Evolutionary conservation across 2,888 invertebrate species (phyloP).

Genomic region (Sabatieria punctata): DNA sequence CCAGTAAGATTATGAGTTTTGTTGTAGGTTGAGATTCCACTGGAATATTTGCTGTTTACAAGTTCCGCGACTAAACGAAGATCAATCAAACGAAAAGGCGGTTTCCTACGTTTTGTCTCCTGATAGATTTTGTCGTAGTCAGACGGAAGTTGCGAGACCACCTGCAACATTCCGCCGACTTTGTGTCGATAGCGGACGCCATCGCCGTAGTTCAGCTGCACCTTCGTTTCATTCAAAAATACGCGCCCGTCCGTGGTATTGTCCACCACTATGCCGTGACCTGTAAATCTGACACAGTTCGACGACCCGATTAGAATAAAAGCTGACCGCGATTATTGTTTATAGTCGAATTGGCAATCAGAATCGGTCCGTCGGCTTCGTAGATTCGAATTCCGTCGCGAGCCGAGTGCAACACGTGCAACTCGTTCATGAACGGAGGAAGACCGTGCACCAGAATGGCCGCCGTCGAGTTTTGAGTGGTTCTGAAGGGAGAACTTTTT

Average conservation of each 20-base stretch:
- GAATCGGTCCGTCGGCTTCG: conserved; percentile 58
- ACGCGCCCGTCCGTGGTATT: conserved; percentile 70
- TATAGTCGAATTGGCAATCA: conserved; percentile 61
- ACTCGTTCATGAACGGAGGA: conserved; percentile 66
- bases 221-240: conserved; percentile 54
- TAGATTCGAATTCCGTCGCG: conserved; percentile 82
- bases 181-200: conserved; percentile 53
- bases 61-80: no score
- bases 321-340: no score
- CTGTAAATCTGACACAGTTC: conserved; percentile 41
- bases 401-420: conserved; percentile 68
- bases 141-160: no score
- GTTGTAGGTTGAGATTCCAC: no score
- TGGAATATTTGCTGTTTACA: no score
- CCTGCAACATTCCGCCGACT: conserved; percentile 1
- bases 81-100: no score
- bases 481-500: conserved; percentile 46
- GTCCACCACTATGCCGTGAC: conserved; percentile 62
- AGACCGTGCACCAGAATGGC: conserved; percentile 72
- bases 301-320: no score
- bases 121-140: no score
- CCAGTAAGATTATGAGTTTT: no score
- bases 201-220: conserved; percentile 71
- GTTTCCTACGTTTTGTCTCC: no score
- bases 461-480: conserved; percentile 44